A percentile compares a stretch with the other conserved stretches of the same genome.
Conservation (phyloP, 2,797 vertebrate species). For the Galaxias olidus region DNA sequence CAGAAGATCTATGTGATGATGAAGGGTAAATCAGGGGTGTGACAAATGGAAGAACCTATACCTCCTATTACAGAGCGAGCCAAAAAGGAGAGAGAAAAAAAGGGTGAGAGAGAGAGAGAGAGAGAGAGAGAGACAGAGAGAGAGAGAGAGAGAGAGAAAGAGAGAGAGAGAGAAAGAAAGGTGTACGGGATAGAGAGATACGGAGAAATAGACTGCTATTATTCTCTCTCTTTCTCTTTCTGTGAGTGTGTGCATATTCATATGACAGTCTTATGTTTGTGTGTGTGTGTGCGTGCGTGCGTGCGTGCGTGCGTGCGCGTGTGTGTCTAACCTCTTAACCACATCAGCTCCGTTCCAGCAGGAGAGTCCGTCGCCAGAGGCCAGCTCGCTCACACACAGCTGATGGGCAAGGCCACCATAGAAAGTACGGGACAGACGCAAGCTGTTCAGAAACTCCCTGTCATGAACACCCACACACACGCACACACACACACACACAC, state of each 20-base stretch:
- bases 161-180: not conserved
- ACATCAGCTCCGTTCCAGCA: conserved; percentile 87
- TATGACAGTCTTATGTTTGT: not conserved
- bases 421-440: conserved; percentile 76
- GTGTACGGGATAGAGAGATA: too few relatives aligned
- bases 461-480: conserved; percentile 18
- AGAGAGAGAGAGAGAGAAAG: not conserved
- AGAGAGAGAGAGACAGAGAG: not conserved
- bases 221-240: too few relatives aligned
- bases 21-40: too few relatives aligned
- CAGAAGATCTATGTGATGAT: too few relatives aligned
- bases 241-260: too few relatives aligned
- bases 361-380: conserved; percentile 68
- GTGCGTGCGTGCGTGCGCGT: conserved; percentile 1
- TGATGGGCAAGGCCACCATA: conserved; percentile 82
- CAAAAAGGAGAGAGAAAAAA: too few relatives aligned
- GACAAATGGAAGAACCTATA: too few relatives aligned
- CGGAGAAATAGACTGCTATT: too few relatives aligned
- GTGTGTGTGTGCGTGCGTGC: conserved; percentile 18
- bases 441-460: conserved; percentile 83
- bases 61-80: too few relatives aligned
- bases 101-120: not conserved
- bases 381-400: conserved; percentile 80
- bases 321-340: conserved; percentile 76
- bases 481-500: conserved; percentile 2